These are phyloP conservation scores for Podilymbus podiceps DNA, from an alignment of 2,113 vertebrate species.

Conservation along the genomic window DNA sequence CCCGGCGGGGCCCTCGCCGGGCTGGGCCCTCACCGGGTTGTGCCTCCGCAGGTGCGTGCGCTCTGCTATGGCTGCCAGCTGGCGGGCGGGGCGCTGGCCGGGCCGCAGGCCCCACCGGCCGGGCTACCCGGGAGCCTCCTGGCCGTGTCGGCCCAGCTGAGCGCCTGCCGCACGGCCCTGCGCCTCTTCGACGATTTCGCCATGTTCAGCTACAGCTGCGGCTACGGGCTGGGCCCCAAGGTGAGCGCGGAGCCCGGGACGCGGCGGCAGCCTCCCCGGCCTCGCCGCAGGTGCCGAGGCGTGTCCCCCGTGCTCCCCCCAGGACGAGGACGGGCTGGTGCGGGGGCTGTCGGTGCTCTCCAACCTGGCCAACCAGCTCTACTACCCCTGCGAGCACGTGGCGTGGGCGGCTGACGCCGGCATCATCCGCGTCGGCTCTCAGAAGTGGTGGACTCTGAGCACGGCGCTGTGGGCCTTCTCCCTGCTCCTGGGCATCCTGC, in stretches of 20 bases:
- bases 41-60: conserved; percentile 77
- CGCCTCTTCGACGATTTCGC: conserved; percentile 90
- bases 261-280: accelerated
- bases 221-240: conserved; percentile 85
- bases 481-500: conserved; percentile 82
- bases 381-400: conserved; percentile 94
- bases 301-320: neutral
- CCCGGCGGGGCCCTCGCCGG: neutral
- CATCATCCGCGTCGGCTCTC: conserved; percentile 75
- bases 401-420: conserved; percentile 90
- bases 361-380: conserved; percentile 91
- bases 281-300: accelerated
- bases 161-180: conserved; percentile 86
- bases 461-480: conserved; percentile 84
- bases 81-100: conserved; percentile 81
- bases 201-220: conserved; percentile 83
- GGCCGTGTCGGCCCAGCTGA: conserved; percentile 85
- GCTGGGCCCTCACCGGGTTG: neutral
- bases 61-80: conserved; percentile 88
- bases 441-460: conserved; percentile 86
- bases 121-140: conserved; percentile 80
- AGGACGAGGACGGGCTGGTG: conserved; percentile 84
- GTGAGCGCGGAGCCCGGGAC: conserved; percentile 51
- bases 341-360: conserved; percentile 84
- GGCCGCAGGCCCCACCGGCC: conserved; percentile 36